Conservation (phyloP, 2,797 vertebrate species). For the Coregonus sp. region DNA sequence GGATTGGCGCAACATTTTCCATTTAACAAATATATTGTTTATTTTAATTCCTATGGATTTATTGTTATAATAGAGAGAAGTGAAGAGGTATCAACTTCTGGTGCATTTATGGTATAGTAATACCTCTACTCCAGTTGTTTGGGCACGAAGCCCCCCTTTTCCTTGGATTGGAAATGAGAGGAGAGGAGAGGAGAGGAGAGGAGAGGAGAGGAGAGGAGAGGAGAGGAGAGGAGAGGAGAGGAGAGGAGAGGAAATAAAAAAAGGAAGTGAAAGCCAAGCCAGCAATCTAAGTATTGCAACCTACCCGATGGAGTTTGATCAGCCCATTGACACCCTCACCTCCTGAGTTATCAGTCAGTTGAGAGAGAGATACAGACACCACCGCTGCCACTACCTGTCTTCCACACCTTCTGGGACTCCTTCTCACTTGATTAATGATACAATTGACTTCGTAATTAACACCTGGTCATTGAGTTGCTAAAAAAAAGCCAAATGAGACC, state of each 20-base stretch:
- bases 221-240: neutral
- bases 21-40: too few species aligned
- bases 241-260: conserved; percentile 37
- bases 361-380: neutral
- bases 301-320: conserved; percentile 57
- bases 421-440: conserved; percentile 77
- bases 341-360: conserved; percentile 57
- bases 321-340: conserved; percentile 55
- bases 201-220: neutral
- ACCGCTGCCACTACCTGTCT: conserved; percentile 41
- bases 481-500: conserved; percentile 64
- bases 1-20: too few species aligned
- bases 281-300: conserved; percentile 27
- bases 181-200: neutral
- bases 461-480: conserved; percentile 64
- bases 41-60: too few species aligned
- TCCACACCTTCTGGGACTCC: conserved; percentile 59
- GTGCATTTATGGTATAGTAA: too few species aligned
- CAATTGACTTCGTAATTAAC: conserved; percentile 78
- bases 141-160: too few species aligned
- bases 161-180: neutral
- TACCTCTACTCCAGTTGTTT: too few species aligned
- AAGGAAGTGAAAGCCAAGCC: neutral
- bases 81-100: neutral
- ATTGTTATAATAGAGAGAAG: neutral